Evolutionary conservation across 92 coral and sea anemone species (phyloP), one percentile per base, ranked within the genome.

Genomic region (Hydrozoanthus gracilis): DNA sequence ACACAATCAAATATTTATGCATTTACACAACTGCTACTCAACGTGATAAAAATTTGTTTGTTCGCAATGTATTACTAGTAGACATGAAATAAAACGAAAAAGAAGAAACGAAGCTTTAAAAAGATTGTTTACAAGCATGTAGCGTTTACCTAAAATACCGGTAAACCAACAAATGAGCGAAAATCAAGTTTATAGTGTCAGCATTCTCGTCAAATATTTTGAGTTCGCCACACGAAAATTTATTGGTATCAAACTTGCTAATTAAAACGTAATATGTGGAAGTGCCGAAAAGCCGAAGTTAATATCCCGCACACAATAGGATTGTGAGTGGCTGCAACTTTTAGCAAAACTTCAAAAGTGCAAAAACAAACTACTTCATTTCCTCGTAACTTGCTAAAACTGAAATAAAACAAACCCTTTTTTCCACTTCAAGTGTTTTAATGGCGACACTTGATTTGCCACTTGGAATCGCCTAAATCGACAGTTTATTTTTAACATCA

Each of bases 261-360:
- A 80, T 80, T 80, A 65, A 80, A 58, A 47, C 27, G 56, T 62
- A 65, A 80, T 27, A 27, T 35, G n/a, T 15, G 7, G 48, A 46
- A 46, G 85, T 62, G 85, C 16, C 61, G 35, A 47, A 27, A 80
- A 64, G 18, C 46, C 71, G 3, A 15, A 66, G 48, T 67, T 46
- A 64, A 47, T 80, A 27, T 52, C 51, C 72, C 15, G 12, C n/a
- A 35, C 74, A 80, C 74, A 47, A 80, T 17, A 3, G 16, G 8
- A 3, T 65, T 60, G 14, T 52, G 73, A 80, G 61, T 80, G 85
- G 16, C 48, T 47, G 85, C 54, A 64, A 80, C 85, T 80, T 65
- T 48, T 35, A 18, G 45, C 15, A 51, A 76, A 76, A 27, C 74
- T 64, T 39, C 16, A 16, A 64, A 64, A 44, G 71, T 62, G 72